Evolutionary conservation across 2,113 vertebrate species (phyloP).

Genomic region (Pedionomus torquatus): DNA sequence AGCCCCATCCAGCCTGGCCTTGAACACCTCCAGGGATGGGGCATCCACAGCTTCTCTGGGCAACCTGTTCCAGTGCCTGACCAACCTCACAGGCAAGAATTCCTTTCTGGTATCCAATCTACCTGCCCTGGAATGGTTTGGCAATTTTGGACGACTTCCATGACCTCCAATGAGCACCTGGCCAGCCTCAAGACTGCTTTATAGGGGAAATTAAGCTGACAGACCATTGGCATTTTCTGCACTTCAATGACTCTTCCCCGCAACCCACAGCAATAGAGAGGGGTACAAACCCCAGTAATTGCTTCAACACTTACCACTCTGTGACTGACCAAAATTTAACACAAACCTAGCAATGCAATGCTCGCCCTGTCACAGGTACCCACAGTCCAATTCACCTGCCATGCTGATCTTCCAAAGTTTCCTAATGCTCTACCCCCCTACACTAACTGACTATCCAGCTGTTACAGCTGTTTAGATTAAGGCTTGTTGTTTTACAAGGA

Average conservation of each 20-base stretch:
- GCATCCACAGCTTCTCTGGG: no score
- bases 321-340: not conserved
- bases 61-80: no score
- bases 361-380: not conserved
- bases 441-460: not conserved
- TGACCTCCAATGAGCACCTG: not conserved
- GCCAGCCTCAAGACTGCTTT: not conserved
- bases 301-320: not conserved
- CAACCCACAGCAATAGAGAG: not conserved
- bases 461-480: not conserved
- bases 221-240: not conserved
- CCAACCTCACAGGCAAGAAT: no score
- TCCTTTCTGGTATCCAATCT: no score
- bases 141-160: not conserved
- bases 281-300: not conserved
- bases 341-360: not conserved
- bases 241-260: not conserved
- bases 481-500: not conserved
- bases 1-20: no score
- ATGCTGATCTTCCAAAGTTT: not conserved
- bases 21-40: no score
- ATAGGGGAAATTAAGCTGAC: not conserved
- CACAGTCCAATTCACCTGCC: not conserved
- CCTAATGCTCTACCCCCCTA: not conserved
- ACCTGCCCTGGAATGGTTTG: not conserved